Evolutionary conservation across 2,797 vertebrate species (phyloP).

Genomic region (Pantherophis alleghaniensis): DNA sequence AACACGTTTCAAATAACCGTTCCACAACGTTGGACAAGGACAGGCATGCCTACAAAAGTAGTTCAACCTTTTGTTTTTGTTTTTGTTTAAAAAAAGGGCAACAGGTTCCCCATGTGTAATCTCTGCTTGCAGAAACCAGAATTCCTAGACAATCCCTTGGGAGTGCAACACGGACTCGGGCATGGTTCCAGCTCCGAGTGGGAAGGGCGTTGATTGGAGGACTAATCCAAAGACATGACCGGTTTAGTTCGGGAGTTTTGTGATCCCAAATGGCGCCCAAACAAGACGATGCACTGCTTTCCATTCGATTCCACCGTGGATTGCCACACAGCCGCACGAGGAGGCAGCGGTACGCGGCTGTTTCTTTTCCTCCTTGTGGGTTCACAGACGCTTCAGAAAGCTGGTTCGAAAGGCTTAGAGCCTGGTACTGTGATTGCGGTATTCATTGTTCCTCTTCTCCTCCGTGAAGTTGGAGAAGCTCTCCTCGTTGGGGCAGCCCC

Average conservation of each 20-base stretch:
- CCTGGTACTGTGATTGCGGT: constrained; percentile 18
- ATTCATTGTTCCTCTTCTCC: constrained; percentile 27
- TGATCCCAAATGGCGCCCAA: neutral
- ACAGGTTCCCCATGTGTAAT: neutral
- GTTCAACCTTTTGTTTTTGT: neutral
- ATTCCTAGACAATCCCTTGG: neutral
- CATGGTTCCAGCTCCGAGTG: neutral
- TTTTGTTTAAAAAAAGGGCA: neutral
- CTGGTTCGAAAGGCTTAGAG: neutral
- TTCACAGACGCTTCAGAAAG: neutral
- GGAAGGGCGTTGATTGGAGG: neutral
- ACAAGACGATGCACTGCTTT: neutral
- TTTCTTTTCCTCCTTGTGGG: neutral
- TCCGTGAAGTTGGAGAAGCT: constrained; percentile 37
- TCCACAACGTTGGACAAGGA: too few species aligned
- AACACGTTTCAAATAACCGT: neutral
- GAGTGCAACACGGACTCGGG: neutral
- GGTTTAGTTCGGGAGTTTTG: too few species aligned
- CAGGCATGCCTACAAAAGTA: neutral
- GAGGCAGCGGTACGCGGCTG: neutral
- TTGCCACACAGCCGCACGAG: neutral
- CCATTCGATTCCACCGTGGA: neutral
- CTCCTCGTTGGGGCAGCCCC: neutral
- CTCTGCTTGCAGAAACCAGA: neutral
- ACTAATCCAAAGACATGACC: neutral